Conservation (phyloP, 2,888 invertebrate species). For the Protodeltote pygarga region DNA sequence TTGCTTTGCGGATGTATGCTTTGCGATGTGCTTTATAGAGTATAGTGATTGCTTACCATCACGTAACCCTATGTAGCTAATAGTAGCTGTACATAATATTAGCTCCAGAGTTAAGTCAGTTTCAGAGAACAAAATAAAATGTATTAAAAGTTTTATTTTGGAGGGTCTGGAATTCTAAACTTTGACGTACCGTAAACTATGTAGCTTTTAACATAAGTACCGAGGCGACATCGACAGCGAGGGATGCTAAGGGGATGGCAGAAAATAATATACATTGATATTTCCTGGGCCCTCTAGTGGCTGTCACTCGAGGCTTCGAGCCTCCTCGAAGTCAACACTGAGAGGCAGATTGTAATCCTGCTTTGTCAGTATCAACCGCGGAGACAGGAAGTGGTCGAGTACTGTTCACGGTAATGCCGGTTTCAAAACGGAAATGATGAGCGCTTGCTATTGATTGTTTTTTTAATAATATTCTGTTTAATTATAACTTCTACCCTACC, state of each 20-base stretch:
- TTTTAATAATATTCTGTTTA: conserved; percentile 8
- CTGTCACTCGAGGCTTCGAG: conserved; percentile 65
- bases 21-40: too few relatives aligned
- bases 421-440: conserved; percentile 26
- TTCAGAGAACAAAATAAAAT: conserved; percentile 32
- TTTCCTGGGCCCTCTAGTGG: conserved; percentile 65
- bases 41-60: too few relatives aligned
- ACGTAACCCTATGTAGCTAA: too few relatives aligned
- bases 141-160: conserved; percentile 45
- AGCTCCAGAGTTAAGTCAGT: conserved; percentile 9
- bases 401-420: conserved; percentile 42
- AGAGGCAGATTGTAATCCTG: conserved; percentile 71
- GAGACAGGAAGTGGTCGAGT: conserved; percentile 62
- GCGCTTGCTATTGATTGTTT: conserved; percentile 11
- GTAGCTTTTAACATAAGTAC: conserved; percentile 58
- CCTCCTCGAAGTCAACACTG: conserved; percentile 64
- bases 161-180: conserved; percentile 48
- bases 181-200: conserved; percentile 53
- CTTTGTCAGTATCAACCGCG: conserved; percentile 65
- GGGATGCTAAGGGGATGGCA: conserved; percentile 46
- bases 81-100: too few relatives aligned
- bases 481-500: too few relatives aligned
- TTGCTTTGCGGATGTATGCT: too few relatives aligned
- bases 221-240: conserved; percentile 41
- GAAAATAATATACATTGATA: conserved; percentile 72